Evolutionary conservation across 2,888 invertebrate species (phyloP).

Genomic region (Lampropteryx suffumata): DNA sequence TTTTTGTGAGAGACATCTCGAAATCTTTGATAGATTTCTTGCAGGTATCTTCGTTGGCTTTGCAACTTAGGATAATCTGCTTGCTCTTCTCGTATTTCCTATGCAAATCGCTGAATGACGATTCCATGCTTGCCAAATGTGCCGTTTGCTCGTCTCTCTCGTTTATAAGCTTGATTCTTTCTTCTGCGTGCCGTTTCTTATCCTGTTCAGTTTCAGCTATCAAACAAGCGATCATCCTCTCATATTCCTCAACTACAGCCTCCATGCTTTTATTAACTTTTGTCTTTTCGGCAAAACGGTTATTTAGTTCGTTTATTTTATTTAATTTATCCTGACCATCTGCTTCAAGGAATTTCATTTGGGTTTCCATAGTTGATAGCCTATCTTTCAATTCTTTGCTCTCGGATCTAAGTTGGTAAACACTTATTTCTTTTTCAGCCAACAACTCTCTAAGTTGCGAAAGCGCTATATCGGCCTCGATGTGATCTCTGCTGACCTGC

Average conservation of each 20-base stretch:
- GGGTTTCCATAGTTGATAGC: slow-evolving; percentile 62
- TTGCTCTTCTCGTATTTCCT: slow-evolving; percentile 87
- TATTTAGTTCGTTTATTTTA: slow-evolving; percentile 67
- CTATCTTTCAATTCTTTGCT: slow-evolving; percentile 75
- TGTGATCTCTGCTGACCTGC: slow-evolving; percentile 50
- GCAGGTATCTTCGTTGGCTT: slow-evolving; percentile 86
- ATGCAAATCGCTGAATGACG: slow-evolving; percentile 85
- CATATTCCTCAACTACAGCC: slow-evolving; percentile 89
- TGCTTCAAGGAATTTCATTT: slow-evolving; percentile 60
- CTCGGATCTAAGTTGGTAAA: slow-evolving; percentile 76
- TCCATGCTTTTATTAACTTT: slow-evolving; percentile 82
- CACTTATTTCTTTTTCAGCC: slow-evolving; percentile 79
- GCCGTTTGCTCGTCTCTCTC: slow-evolving; percentile 85
- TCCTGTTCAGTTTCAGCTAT: slow-evolving; percentile 88
- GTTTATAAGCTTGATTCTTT: slow-evolving; percentile 75
- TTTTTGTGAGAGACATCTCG: slow-evolving; percentile 86
- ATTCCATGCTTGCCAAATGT: slow-evolving; percentile 84
- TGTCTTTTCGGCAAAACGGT: slow-evolving; percentile 64
- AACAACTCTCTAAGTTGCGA: slow-evolving; percentile 77
- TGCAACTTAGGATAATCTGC: slow-evolving; percentile 79
- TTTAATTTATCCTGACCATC: slow-evolving; percentile 60
- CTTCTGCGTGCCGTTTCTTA: slow-evolving; percentile 81
- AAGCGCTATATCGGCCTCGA: slow-evolving; percentile 64
- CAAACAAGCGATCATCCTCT: slow-evolving; percentile 89
- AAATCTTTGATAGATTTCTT: slow-evolving; percentile 86